These are phyloP conservation scores for Cylloceria caligata DNA, from an alignment of 2,888 invertebrate species.

Conservation along the genomic window DNA sequence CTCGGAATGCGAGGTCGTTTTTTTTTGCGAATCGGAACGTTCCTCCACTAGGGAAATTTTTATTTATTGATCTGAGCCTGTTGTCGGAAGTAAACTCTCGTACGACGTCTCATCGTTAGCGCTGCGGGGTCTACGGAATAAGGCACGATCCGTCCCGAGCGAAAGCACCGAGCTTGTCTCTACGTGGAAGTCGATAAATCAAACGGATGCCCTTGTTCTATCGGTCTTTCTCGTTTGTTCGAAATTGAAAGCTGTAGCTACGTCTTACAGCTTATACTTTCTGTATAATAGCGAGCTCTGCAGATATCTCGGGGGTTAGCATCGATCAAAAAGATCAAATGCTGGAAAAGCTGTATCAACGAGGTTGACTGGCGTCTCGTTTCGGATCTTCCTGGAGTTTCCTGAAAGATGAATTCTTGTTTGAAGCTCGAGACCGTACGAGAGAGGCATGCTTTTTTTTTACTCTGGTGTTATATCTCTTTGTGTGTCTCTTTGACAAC, in stretches of 20 bases:
- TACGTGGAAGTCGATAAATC: too few relatives aligned
- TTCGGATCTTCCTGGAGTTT: conserved; percentile 23
- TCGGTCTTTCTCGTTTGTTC: background rate
- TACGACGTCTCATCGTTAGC: background rate
- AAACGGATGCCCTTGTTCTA: too few relatives aligned
- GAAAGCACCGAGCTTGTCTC: too few relatives aligned
- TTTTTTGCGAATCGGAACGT: background rate
- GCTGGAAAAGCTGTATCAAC: conserved; percentile 25
- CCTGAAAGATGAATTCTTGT: conserved; percentile 31
- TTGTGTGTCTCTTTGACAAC: background rate
- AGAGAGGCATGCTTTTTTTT: conserved; percentile 13
- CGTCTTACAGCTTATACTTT: background rate
- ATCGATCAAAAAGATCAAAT: conserved; percentile 51
- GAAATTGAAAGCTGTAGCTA: background rate
- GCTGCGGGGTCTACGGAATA: background rate
- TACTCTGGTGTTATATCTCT: conserved; percentile 32
- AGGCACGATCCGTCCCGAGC: too few relatives aligned
- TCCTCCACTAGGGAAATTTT: conserved; percentile 67
- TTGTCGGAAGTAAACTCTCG: conserved; percentile 15
- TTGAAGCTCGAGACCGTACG: conserved; percentile 29
- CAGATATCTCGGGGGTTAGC: background rate
- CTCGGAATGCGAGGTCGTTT: background rate
- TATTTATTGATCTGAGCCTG: conserved; percentile 59
- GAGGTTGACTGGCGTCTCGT: conserved; percentile 26
- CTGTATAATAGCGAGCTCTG: background rate